A percentile compares a stretch with the other conserved stretches of the same genome.
phyloP scores from a whole-genome alignment of 1,140 invertebrate species.

The Dicyema japonicum region DNA sequence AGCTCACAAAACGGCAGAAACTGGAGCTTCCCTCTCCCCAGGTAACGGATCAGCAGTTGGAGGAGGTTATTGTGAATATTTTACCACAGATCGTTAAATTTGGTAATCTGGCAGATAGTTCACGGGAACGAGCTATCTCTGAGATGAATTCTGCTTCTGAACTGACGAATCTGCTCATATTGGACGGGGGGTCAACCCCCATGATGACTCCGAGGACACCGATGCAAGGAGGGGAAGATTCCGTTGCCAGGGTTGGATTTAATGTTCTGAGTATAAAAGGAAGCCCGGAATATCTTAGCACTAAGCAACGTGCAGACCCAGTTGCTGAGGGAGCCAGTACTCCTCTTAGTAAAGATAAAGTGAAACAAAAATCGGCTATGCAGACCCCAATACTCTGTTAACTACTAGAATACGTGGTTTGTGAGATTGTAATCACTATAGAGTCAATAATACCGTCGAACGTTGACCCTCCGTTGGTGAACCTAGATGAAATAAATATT shows the following conservation, averaged over 20 bases:
- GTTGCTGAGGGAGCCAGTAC: constrained; percentile 73
- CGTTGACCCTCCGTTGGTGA: too few species aligned
- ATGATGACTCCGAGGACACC: too few species aligned
- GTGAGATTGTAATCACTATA: too few species aligned
- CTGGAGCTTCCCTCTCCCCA: constrained; percentile 62
- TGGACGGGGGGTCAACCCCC: constrained; percentile 30
- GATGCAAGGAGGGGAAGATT: too few species aligned
- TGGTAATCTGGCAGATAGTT: constrained; percentile 1
- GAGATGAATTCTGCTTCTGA: constrained; percentile 29
- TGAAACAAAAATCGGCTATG: constrained; percentile 29
- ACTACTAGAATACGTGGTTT: too few species aligned
- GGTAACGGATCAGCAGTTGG: constrained; percentile 15
- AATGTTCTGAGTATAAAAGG: too few species aligned
- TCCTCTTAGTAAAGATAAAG: constrained; percentile 50
- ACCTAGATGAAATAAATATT: too few species aligned
- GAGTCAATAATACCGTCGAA: too few species aligned
- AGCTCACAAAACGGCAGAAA: constrained; percentile 63
- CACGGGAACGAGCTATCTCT: constrained; percentile 11
- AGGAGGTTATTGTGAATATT: constrained; percentile 24
- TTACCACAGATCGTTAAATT: constrained; percentile 6
- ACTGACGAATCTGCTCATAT: constrained; percentile 45
- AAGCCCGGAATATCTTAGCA: constrained; percentile 91
- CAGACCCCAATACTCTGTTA: constrained; percentile 75
- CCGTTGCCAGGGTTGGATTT: too few species aligned
- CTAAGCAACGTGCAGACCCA: constrained; percentile 82